A percentile compares a stretch with the other conserved stretches of the same genome.
Evolutionary conservation across 1,140 invertebrate species (phyloP).

Genomic region (Druon quercuslanigerum): DNA sequence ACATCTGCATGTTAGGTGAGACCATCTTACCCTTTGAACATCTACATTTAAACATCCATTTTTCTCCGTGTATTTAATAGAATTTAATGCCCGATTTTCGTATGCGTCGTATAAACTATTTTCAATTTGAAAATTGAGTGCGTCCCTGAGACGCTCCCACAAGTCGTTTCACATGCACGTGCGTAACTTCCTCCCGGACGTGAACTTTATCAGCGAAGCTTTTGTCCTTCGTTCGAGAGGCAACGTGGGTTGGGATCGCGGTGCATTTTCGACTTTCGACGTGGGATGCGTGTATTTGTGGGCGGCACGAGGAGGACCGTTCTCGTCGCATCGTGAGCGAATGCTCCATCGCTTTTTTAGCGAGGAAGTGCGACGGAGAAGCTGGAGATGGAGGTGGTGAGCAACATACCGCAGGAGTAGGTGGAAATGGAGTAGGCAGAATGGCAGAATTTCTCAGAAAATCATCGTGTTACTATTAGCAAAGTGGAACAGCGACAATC

Average conservation of each 20-base stretch:
- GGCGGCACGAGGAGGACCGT: slow-evolving; percentile 37
- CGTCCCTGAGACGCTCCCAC: slow-evolving; percentile 28
- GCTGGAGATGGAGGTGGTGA: background rate
- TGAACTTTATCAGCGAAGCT: slow-evolving; percentile 28
- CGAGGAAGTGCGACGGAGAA: slow-evolving; percentile 33
- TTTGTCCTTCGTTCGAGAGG: slow-evolving; percentile 34
- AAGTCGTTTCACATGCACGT: slow-evolving; percentile 29
- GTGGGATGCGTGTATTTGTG: slow-evolving; percentile 45
- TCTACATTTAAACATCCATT: too few relatives aligned
- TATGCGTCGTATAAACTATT: background rate
- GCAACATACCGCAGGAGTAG: slow-evolving; percentile 26
- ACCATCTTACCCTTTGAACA: too few relatives aligned
- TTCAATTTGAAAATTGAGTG: background rate
- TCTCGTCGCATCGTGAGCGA: background rate
- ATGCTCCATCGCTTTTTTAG: slow-evolving; percentile 11
- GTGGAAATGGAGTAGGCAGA: slow-evolving; percentile 49
- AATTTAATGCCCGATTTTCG: too few relatives aligned
- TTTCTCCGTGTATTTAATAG: too few relatives aligned
- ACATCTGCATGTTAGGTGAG: too few relatives aligned
- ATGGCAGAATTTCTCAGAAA: slow-evolving; percentile 63
- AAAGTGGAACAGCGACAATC: slow-evolving; percentile 64
- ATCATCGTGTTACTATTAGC: slow-evolving; percentile 53
- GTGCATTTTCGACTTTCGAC: slow-evolving; percentile 50
- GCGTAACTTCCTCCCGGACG: slow-evolving; percentile 29
- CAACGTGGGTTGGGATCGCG: slow-evolving; percentile 42